These are phyloP conservation scores for Drosophila saltans DNA, from an alignment of 1,140 invertebrate genomes.

Conservation along the genomic window DNA sequence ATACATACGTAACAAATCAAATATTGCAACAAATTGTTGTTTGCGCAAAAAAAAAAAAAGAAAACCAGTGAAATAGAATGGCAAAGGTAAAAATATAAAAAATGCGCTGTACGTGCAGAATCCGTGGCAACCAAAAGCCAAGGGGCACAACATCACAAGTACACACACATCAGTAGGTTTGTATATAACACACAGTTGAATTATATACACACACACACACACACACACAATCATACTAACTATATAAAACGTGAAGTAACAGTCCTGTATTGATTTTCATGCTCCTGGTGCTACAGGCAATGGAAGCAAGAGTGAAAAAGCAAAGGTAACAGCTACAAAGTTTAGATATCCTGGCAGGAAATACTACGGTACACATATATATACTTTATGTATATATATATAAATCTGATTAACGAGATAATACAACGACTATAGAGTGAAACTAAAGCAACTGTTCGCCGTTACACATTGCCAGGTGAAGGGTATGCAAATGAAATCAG, in stretches of 20 bases:
- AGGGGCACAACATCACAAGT: slow-evolving; percentile 21
- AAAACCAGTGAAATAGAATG: not conserved
- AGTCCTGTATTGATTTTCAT: slow-evolving; percentile 64
- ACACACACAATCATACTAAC: no score
- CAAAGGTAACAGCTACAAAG: not conserved
- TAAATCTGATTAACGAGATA: not conserved
- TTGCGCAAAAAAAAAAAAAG: slow-evolving; percentile 21
- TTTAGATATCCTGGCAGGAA: slow-evolving; percentile 25
- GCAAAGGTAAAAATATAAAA: slow-evolving; percentile 30
- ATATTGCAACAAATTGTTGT: slow-evolving; percentile 68
- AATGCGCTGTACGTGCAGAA: slow-evolving; percentile 43
- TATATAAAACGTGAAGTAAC: slow-evolving; percentile 23
- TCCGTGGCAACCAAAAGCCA: slow-evolving; percentile 26
- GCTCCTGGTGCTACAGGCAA: slow-evolving; percentile 32
- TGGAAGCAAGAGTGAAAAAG: slow-evolving; percentile 13
- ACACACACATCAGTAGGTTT: not conserved
- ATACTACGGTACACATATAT: not conserved
- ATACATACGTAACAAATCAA: slow-evolving; percentile 58
- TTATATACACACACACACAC: not conserved
- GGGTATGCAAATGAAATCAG: slow-evolving; percentile 31
- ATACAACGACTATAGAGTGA: not conserved
- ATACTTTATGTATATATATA: not conserved
- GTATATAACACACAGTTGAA: not conserved
- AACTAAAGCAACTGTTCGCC: not conserved
- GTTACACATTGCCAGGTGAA: not conserved